These are phyloP conservation scores for Limnephilus lunatus DNA, from an alignment of 2,888 invertebrate species.

Conservation along the genomic window DNA sequence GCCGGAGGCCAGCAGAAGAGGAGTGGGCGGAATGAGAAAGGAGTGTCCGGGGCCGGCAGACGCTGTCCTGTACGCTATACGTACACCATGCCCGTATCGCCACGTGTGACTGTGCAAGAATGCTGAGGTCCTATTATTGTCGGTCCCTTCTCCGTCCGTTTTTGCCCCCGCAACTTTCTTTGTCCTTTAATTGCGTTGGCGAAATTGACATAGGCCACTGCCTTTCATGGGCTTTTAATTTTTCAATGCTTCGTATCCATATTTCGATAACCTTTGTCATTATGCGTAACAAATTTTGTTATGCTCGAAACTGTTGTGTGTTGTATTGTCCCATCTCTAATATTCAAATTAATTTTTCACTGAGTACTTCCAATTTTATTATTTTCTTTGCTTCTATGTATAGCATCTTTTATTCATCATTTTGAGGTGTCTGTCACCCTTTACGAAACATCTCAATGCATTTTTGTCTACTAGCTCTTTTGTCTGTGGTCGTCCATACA, in stretches of 20 bases:
- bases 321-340: too few relatives aligned
- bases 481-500: too few relatives aligned
- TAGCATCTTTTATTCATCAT: too few relatives aligned
- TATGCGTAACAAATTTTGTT: background rate
- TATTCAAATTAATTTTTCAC: too few relatives aligned
- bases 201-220: background rate
- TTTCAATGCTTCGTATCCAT: background rate
- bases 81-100: background rate
- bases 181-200: slow-evolving; percentile 41
- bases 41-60: background rate
- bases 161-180: background rate
- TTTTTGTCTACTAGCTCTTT: too few relatives aligned
- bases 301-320: too few relatives aligned
- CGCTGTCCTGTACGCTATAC: background rate
- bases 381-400: too few relatives aligned
- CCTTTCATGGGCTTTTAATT: background rate
- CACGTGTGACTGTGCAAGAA: slow-evolving; percentile 37
- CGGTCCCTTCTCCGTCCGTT: background rate
- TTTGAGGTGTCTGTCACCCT: too few relatives aligned
- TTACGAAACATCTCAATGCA: too few relatives aligned
- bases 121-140: slow-evolving; percentile 20
- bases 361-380: too few relatives aligned
- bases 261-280: background rate
- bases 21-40: background rate
- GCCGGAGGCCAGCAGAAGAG: background rate